Evolutionary conservation across 2,888 invertebrate species (phyloP).

Genomic region (Drosophila neonasuta): DNA sequence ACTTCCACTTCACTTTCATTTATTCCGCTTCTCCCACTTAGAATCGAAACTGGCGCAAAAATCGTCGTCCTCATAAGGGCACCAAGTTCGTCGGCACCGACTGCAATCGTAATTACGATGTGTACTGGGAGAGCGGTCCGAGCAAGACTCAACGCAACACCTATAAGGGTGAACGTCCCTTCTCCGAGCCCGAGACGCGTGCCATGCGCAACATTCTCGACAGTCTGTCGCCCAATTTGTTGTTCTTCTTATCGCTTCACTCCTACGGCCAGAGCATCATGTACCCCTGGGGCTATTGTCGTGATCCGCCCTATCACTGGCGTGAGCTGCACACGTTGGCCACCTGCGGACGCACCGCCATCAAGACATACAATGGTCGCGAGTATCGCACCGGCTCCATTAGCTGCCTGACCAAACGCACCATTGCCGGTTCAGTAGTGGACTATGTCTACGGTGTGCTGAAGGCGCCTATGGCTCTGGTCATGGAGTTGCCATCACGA

Average conservation of each 20-base stretch:
- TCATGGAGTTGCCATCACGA: constrained; percentile 81
- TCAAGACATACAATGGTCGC: constrained; percentile 78
- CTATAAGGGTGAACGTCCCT: constrained; percentile 80
- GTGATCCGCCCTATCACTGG: constrained; percentile 74
- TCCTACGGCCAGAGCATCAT: constrained; percentile 81
- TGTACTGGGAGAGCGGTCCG: constrained; percentile 83
- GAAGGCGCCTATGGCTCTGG: constrained; percentile 79
- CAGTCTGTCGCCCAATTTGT: constrained; percentile 71
- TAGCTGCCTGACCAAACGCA: constrained; percentile 74
- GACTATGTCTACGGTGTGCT: constrained; percentile 81
- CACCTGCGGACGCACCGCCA: constrained; percentile 78
- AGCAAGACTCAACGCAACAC: constrained; percentile 71
- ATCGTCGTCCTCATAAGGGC: constrained; percentile 81
- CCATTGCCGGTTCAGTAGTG: constrained; percentile 80
- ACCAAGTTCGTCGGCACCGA: constrained; percentile 85
- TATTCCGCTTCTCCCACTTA: constrained; percentile 54
- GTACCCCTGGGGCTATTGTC: constrained; percentile 82
- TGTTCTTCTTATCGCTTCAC: constrained; percentile 81
- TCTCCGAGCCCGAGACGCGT: constrained; percentile 81
- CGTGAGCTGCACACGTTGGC: constrained; percentile 77
- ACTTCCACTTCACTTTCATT: neutral
- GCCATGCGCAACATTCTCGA: constrained; percentile 77
- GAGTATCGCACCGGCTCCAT: constrained; percentile 81
- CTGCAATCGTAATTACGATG: constrained; percentile 87
- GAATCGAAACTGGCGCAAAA: constrained; percentile 85